Base-by-base conservation (phyloP, 1,140 invertebrate species). In the Drosophila persimilis region DNA sequence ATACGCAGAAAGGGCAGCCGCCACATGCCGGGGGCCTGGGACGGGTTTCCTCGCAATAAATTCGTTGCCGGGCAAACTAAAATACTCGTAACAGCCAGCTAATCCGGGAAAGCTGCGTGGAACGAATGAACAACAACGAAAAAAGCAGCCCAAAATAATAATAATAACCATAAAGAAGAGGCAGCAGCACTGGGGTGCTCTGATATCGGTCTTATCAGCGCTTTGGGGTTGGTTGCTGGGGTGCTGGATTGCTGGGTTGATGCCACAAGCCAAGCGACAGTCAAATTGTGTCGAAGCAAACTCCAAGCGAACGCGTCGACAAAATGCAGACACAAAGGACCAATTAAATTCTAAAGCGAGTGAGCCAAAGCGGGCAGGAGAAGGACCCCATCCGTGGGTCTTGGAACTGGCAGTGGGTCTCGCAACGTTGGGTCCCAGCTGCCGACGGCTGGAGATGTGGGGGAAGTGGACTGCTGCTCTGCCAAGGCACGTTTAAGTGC, bases 61-160 rank as follows among this genome's bases (percentile, higher is more conserved):
- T 76, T 56, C 24, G 26, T 17, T 46, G 11, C 39, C 22, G 59
- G 70, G 29, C 11, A 66, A 77, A 85, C 81, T 85, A 77, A 24
- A 64, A 69, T 65, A 39, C 35, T 39, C 35, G 35, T 39, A 75
- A 63, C 54, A 64, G 57, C 24, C 66, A 80, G 89, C 71, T 89
- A 90, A 90, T 90, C 88, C 80, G 65, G 73, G 50, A 71, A 88
- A 90, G 89, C 88, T 90, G 81, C 88, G 77, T 90, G 83, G 90
- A 90, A 90, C 84, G 89, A 90, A 90, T 84, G 72, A 56, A 77
- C 31, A 75, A 89, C 11, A 39, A 8, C 11, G 4, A 13, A 39
- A 39, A 39, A 39, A 13, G 11, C 24, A 79, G 74, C 75, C 74
- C 83, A 88, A 88, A 83, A 89, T 84, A 88, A 88, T 88, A 88